phyloP scores from a whole-genome alignment of 2,113 vertebrate species.

The Notiomystis cincta region DNA sequence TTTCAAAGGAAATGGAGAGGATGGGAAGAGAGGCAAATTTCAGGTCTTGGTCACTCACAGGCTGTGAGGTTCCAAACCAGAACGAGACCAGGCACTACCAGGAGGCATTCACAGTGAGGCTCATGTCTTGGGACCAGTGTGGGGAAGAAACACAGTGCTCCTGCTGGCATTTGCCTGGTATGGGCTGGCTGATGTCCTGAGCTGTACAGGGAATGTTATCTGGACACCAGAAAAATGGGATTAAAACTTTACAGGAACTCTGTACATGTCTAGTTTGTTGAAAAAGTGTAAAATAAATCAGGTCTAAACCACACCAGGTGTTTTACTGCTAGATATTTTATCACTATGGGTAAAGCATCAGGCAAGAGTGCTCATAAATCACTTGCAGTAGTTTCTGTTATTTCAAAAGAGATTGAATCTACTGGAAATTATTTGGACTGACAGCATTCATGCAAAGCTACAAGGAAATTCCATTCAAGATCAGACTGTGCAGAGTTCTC shows the following conservation, averaged over 20 bases:
- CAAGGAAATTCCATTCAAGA: slow-evolving; percentile 6
- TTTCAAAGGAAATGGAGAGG: neutral
- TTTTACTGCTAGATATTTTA: neutral
- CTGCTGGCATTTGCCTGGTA: neutral
- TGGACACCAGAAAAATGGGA: neutral
- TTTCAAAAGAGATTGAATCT: slow-evolving; percentile 14
- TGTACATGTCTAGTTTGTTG: neutral
- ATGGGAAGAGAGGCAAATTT: neutral
- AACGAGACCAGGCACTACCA: neutral
- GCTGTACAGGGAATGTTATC: neutral
- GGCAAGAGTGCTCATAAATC: neutral
- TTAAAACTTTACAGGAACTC: neutral
- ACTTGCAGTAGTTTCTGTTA: neutral
- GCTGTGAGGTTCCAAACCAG: neutral
- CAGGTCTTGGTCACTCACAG: neutral
- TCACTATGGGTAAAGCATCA: neutral
- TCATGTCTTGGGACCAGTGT: too few species aligned
- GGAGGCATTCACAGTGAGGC: neutral
- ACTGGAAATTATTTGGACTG: neutral
- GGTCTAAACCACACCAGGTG: neutral
- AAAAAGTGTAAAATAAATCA: neutral
- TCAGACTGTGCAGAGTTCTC: neutral
- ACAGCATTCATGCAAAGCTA: neutral
- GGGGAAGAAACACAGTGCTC: rapidly evolving
- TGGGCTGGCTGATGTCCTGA: neutral